A percentile compares a stretch with the other conserved stretches of the same genome.
These are phyloP conservation scores for Meriones unguiculatus DNA, from an alignment of 2,113 vertebrate species.

Conservation along the genomic window DNA sequence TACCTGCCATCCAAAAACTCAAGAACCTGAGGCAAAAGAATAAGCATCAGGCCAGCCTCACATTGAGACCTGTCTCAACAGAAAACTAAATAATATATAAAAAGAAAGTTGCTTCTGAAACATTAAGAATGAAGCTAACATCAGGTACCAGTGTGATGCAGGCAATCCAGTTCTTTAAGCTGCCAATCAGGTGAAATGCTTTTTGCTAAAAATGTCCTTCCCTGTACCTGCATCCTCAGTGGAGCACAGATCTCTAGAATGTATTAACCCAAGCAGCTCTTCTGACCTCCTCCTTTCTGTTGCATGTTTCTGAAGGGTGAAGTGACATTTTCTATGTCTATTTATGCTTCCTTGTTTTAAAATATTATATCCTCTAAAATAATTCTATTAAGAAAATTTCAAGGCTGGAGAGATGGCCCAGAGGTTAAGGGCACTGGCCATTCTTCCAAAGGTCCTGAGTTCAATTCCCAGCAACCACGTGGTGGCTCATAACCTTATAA, in stretches of 20 bases:
- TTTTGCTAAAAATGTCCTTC: background rate
- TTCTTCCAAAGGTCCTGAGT: too few relatives aligned
- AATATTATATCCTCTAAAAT: slow-evolving; percentile 45
- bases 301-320: background rate
- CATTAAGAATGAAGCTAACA: slow-evolving; percentile 34
- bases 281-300: background rate
- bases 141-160: background rate
- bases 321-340: slow-evolving; percentile 2
- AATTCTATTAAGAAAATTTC: slow-evolving; percentile 46
- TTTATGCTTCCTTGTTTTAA: slow-evolving; percentile 33
- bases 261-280: background rate
- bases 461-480: too few relatives aligned
- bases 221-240: background rate
- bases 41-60: background rate
- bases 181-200: background rate
- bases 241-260: background rate
- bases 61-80: background rate
- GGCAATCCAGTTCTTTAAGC: background rate
- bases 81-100: background rate
- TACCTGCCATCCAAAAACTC: background rate
- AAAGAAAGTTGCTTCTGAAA: background rate
- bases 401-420: too few relatives aligned
- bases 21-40: background rate
- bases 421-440: too few relatives aligned
- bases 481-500: too few relatives aligned